Evolutionary conservation across 2,113 vertebrate species (phyloP).

Genomic region (Dicrurus megarhynchus): DNA sequence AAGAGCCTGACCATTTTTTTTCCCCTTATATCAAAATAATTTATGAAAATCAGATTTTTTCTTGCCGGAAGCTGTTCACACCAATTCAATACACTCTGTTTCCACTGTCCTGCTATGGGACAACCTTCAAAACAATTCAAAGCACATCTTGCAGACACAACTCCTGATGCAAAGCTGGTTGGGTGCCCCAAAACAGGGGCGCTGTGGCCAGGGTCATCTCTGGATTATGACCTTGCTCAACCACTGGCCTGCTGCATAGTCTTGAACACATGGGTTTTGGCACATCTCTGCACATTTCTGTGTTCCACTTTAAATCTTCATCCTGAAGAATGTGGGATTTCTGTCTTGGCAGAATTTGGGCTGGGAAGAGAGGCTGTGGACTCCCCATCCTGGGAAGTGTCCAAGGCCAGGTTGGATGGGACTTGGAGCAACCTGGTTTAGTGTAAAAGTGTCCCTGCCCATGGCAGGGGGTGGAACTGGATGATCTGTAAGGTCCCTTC

Average conservation of each 20-base stretch:
- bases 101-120: neutral
- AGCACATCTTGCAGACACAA: no score
- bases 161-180: neutral
- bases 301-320: neutral
- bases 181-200: neutral
- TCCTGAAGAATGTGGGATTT: neutral
- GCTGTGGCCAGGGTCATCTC: neutral
- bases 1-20: neutral
- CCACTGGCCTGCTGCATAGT: neutral
- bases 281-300: neutral
- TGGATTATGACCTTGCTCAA: neutral
- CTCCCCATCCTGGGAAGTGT: neutral
- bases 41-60: neutral
- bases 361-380: neutral
- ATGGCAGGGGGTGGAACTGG: neutral
- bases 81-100: neutral
- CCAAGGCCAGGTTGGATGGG: neutral
- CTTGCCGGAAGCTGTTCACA: neutral
- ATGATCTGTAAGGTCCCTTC: neutral
- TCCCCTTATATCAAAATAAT: neutral
- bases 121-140: neutral
- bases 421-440: rapidly evolving
- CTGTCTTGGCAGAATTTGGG: neutral
- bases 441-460: neutral
- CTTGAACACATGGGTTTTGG: rapidly evolving